Conservation (phyloP, 2,888 invertebrate genomes). For the Cabera pusaria region DNA sequence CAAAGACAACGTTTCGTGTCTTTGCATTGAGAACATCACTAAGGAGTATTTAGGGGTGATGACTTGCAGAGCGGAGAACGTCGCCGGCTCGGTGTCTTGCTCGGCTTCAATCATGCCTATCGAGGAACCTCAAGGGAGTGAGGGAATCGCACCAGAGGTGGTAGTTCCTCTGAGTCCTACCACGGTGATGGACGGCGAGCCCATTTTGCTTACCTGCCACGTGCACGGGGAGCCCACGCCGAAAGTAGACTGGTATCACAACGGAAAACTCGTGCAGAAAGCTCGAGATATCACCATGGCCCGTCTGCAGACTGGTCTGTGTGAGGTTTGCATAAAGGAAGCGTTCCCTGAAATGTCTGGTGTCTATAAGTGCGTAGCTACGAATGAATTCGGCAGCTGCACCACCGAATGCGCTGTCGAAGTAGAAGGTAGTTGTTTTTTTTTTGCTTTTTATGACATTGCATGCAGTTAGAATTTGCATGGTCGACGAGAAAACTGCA, state of each 20-base stretch:
- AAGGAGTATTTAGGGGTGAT: slow-evolving; percentile 89
- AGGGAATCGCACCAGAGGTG: slow-evolving; percentile 87
- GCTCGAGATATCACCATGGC: slow-evolving; percentile 90
- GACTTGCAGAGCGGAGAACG: slow-evolving; percentile 95
- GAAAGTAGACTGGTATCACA: slow-evolving; percentile 91
- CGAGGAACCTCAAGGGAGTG: slow-evolving; percentile 72
- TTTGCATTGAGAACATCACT: slow-evolving; percentile 88
- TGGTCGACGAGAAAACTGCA: slow-evolving; percentile 33
- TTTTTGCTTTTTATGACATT: slow-evolving; percentile 30
- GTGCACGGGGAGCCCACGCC: slow-evolving; percentile 91
- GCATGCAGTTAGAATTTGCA: slow-evolving; percentile 51
- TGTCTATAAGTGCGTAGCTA: slow-evolving; percentile 91
- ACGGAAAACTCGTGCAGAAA: slow-evolving; percentile 87
- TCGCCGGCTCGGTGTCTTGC: slow-evolving; percentile 93
- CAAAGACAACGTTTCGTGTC: slow-evolving; percentile 89
- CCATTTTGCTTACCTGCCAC: slow-evolving; percentile 88
- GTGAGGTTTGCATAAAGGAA: slow-evolving; percentile 91
- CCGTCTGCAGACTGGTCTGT: slow-evolving; percentile 90
- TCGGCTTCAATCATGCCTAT: slow-evolving; percentile 88
- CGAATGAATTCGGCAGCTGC: slow-evolving; percentile 92
- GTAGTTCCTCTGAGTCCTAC: slow-evolving; percentile 87
- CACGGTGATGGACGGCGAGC: slow-evolving; percentile 95
- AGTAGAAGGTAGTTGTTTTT: slow-evolving; percentile 88
- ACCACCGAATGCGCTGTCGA: slow-evolving; percentile 89
- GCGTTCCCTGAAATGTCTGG: slow-evolving; percentile 96